Conservation (phyloP, 1,140 invertebrate species). For the Plutomurus gul region DNA sequence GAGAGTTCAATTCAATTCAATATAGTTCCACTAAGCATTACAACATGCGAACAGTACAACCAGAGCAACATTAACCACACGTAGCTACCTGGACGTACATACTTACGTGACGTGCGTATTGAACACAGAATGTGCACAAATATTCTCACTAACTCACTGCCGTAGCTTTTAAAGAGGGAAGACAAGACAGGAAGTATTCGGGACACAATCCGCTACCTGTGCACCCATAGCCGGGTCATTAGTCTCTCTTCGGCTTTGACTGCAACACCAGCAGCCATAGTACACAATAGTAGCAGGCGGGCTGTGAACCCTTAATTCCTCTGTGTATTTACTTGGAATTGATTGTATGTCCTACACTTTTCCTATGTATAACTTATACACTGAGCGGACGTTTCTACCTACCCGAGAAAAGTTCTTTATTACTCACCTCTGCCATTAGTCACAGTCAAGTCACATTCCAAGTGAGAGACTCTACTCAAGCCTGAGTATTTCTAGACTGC, state of each 20-base stretch:
- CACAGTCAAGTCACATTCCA: background rate
- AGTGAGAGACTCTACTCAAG: background rate
- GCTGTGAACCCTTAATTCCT: background rate
- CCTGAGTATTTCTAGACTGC: too few species aligned
- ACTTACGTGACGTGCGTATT: too few species aligned
- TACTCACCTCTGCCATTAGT: slow-evolving; percentile 24
- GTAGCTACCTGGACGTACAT: too few species aligned
- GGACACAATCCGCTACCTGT: background rate
- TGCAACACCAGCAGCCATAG: background rate
- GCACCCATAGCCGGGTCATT: slow-evolving; percentile 15
- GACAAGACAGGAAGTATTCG: background rate
- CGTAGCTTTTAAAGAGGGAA: background rate
- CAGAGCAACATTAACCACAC: too few species aligned
- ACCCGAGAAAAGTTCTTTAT: slow-evolving; percentile 1
- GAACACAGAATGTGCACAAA: too few species aligned
- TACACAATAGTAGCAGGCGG: background rate
- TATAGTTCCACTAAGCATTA: too few species aligned
- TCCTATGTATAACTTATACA: too few species aligned
- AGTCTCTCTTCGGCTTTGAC: background rate
- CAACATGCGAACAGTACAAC: too few species aligned
- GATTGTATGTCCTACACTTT: too few species aligned
- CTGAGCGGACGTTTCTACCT: too few species aligned
- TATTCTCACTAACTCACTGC: too few species aligned
- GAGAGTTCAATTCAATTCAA: too few species aligned
- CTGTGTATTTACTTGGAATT: background rate